Evolutionary conservation across 2,797 vertebrate species (phyloP), one percentile per base, ranked within the genome.

Genomic region (Limosa lapponica): DNA sequence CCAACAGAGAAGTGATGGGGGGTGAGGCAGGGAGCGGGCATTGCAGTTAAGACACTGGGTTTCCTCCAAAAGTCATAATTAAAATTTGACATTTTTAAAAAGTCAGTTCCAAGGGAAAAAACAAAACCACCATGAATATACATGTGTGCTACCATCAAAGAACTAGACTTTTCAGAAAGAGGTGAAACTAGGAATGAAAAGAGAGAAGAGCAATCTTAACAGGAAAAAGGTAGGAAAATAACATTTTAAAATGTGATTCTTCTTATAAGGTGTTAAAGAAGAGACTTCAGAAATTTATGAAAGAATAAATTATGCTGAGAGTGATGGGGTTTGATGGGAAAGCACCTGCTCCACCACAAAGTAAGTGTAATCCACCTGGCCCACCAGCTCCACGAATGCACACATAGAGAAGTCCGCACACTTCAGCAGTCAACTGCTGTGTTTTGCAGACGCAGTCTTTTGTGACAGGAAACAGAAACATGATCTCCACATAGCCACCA

Each of bases 401-500:
- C 11, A 10, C 36, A 11, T 7, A 8, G 18, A 74, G 67, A 79
- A 72, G 37, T 12, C 23, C 34, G 22, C 19, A 18, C 32, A 59
- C 25, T 87, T 51, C 1, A 93, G 59, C 14, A 8, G 58, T n/a
- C 61, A 78, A 37, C 55, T 28, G 43, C 19, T 36, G 19, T 19
- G 72, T 70, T 93, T 39, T 43, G 49, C 77, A 90, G 70, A 69
- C 4, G 2, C 25, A n/a, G 18, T 11, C 58, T 91, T 73, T 62
- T 64, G 54, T 69, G 87, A 87, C 51, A 86, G 85, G 70, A 93
- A 87, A 43, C 16, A 49, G 89, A 90, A 81, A 93, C 48, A 37
- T 4, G 44, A 91, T 87, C 72, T 75, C 61, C 78, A 44, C 20
- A 30, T 1, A 44, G 66, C 51, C 57, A 83, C 64, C 24, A 30